Conservation (phyloP, 2,888 invertebrate species). For the Didymodactylos carnosus region DNA sequence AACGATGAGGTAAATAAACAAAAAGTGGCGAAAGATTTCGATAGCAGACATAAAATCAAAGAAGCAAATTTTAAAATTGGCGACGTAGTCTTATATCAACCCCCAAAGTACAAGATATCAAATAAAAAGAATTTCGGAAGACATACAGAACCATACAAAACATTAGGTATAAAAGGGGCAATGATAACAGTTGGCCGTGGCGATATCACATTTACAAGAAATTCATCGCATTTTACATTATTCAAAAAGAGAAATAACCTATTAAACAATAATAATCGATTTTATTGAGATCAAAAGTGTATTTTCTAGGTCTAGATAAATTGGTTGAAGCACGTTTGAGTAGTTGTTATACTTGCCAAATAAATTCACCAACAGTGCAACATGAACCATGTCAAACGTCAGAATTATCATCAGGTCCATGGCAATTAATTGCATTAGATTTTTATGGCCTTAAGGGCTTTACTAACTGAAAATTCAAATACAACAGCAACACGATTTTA, state of each 20-base stretch:
- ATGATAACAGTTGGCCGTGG: neutral
- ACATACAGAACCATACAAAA: neutral
- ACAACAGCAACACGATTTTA: no score
- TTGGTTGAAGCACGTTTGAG: neutral
- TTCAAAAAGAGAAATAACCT: no score
- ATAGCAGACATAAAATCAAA: neutral
- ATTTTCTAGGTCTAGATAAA: neutral
- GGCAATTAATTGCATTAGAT: neutral
- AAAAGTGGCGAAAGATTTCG: neutral
- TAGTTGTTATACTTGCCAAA: neutral
- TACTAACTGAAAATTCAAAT: no score
- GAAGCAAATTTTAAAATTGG: neutral
- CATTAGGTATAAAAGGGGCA: neutral
- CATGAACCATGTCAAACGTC: neutral
- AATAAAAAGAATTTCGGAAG: neutral
- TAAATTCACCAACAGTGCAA: neutral
- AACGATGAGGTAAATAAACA: neutral
- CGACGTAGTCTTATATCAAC: neutral
- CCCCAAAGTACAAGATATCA: neutral
- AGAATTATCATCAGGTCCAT: neutral
- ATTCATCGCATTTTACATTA: neutral
- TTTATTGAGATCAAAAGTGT: no score
- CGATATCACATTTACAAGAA: neutral
- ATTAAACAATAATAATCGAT: no score
- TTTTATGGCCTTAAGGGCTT: constrained; percentile 5